Evolutionary conservation across 2,113 vertebrate species (phyloP), one percentile per base, ranked within the genome.

Genomic region (Cepphus grylle): DNA sequence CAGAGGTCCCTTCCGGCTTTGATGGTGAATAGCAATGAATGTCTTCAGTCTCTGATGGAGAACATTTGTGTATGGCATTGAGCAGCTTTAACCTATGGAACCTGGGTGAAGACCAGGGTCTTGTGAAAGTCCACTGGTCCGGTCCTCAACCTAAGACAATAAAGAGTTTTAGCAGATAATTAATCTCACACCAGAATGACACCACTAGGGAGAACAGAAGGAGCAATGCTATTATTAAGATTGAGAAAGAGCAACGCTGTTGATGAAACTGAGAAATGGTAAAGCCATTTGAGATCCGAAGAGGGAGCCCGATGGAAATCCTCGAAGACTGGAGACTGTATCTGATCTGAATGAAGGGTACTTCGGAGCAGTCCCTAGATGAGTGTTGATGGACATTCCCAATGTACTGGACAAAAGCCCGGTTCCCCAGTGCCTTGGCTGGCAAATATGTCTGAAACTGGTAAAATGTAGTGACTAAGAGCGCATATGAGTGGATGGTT

Each of bases 31-130:
- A 53, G 38, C 42, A 67, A 34, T 32, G 69, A 56, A 11, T 32
- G 15, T 30, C 16, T 73, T 73, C 49, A 58, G 63, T 14, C 8
- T 25, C 14, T 56, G 38, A 40, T 27, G 22, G 21, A 74, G 40
- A 34, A 42, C 19, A 3, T 43, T 70, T 79, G 32, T 0, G 2
- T 40, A 10, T 0, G 2, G n/a, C n/a, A 36, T 42, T 36, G 30
- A 81, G 55, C 23, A 40, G 45, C 12, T 74, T 81, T 71, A 49
- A 49, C 5, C 20, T 56, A 1, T 21, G 20, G 36, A 77, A 69
- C 9, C 13, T 77, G n/a, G 11, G 18, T 70, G 72, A 67, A 77
- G 19, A 67, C 9, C 0, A 0, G 7, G 11, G 15, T 83, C 45
- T 49, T 78, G 30, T 50, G 49, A 3, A 89, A 34, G 16, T 45